Base-by-base conservation (phyloP, 2,797 vertebrate species). In the Enteromius thamalakanensis region DNA sequence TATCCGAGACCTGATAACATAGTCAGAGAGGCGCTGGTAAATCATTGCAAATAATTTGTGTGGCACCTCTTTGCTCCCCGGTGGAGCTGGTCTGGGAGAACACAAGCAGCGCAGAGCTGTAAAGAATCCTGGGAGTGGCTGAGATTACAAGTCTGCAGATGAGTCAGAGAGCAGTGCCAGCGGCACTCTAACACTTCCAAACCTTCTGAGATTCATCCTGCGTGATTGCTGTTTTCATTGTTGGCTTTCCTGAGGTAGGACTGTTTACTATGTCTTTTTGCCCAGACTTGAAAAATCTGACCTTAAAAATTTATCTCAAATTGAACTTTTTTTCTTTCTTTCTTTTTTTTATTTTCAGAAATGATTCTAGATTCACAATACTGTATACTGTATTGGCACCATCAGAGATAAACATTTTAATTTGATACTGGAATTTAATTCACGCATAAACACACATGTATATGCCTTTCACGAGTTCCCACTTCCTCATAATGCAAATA, bases 41-140 rank as follows among this genome's bases (percentile, higher is more conserved):
- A 75, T 81, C 71, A 81, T 85, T 55, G 71, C 62, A 80, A 80
- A 76, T 85, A 47, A 49, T 80, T 47, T 49, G 47, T 60, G 51
- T 64, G 40, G 49, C 37, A 60, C 62, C 37, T 53, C 29, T 84
- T 67, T 42, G 37, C n/a, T 68, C 29, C 78, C 40, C 69, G 78
- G 70, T 84, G 21, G 40, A 68, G 60, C 26, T 80, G 71, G 70
- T 68, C 78, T 68, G 10, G 69, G 49, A 80, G 60, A 49, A 78
- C 51, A 58, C 75, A 77, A 49, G 2, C 65, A 60, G 75, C 26
- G 8, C 34, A 68, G 65, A 58, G 53, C 67, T 77, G 47, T 29
- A 78, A 78, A 60, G 67, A 70, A 53, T 40, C 65, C 9, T n/a
- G 65, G 23, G 51, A 78, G 53, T 4, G 3, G 19, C 37, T 23